Percentiles rank a stretch among this genome's conserved stretches.
phyloP scores from a whole-genome alignment of 2,113 vertebrate genomes.

The Eolophus roseicapilla region DNA sequence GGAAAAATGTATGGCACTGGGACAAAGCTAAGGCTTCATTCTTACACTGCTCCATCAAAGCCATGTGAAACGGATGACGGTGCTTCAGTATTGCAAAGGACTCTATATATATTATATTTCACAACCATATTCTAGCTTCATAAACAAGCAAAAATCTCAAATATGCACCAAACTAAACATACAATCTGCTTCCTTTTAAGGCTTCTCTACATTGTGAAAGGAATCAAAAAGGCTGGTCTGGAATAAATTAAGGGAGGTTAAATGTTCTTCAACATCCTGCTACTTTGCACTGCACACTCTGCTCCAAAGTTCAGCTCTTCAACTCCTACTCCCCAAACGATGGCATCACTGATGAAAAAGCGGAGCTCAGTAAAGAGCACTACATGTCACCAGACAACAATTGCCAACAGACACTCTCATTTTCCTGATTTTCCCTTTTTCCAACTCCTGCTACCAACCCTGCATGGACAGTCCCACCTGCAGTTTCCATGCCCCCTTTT shows the following conservation, averaged over 20 bases:
- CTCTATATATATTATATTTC: background rate
- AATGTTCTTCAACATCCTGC: background rate
- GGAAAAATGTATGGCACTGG: background rate
- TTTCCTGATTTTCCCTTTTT: background rate
- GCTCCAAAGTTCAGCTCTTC: background rate
- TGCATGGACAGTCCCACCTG: background rate
- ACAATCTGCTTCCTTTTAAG: conserved; percentile 4
- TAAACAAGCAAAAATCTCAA: conserved; percentile 7
- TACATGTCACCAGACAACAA: fast-evolving
- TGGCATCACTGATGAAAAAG: background rate
- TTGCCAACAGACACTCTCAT: fast-evolving
- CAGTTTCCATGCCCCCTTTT: background rate
- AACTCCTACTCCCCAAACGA: background rate
- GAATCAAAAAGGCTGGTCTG: background rate
- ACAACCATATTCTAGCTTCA: background rate
- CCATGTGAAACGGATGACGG: fast-evolving
- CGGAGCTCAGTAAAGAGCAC: fast-evolving
- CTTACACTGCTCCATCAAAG: background rate
- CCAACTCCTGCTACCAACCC: background rate
- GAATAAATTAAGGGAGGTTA: background rate
- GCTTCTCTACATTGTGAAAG: background rate
- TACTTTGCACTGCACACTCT: fast-evolving
- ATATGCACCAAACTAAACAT: background rate
- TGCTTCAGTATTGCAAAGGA: background rate
- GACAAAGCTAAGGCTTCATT: background rate